Percentiles rank a stretch among this genome's conserved stretches.
Conservation (phyloP, 2,797 vertebrate genomes). For the Poliocrania exsul region DNA sequence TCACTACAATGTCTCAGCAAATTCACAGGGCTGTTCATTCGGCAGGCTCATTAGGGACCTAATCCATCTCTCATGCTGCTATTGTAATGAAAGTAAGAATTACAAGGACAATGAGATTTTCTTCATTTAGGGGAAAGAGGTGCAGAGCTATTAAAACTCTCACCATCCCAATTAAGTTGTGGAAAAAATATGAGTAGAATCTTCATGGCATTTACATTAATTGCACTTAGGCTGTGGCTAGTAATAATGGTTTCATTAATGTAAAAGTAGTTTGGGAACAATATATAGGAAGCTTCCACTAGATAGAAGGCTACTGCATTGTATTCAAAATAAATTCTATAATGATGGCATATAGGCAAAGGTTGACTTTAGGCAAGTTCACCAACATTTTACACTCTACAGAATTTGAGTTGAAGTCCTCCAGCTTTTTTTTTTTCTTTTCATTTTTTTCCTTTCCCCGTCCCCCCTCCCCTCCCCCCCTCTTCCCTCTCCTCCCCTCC, state of each 20-base stretch:
- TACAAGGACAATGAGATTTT: constrained; percentile 38
- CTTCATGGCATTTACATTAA: constrained; percentile 47
- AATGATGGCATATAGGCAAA: background rate
- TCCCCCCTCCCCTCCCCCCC: too few relatives aligned
- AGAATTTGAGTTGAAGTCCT: background rate
- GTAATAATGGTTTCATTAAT: constrained; percentile 28
- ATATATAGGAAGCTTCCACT: background rate
- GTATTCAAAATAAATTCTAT: background rate
- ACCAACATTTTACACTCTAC: background rate
- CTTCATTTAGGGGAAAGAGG: constrained; percentile 43
- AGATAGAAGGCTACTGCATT: background rate
- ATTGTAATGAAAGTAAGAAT: constrained; percentile 44
- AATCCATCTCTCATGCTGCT: constrained; percentile 42
- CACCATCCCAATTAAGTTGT: constrained; percentile 41
- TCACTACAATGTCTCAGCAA: background rate
- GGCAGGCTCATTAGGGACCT: constrained; percentile 37
- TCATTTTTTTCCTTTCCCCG: too few relatives aligned
- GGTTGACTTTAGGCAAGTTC: background rate
- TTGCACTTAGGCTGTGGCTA: background rate
- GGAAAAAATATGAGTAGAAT: background rate
- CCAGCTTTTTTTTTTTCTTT: too few relatives aligned
- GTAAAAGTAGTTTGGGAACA: constrained; percentile 28
- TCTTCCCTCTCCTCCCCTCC: too few relatives aligned
- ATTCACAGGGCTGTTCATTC: constrained; percentile 22
- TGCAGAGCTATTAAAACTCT: constrained; percentile 32